A percentile compares a stretch with the other conserved stretches of the same genome.
Evolutionary conservation across 2,888 invertebrate species (phyloP).

Genomic region (Volucella bombylans): DNA sequence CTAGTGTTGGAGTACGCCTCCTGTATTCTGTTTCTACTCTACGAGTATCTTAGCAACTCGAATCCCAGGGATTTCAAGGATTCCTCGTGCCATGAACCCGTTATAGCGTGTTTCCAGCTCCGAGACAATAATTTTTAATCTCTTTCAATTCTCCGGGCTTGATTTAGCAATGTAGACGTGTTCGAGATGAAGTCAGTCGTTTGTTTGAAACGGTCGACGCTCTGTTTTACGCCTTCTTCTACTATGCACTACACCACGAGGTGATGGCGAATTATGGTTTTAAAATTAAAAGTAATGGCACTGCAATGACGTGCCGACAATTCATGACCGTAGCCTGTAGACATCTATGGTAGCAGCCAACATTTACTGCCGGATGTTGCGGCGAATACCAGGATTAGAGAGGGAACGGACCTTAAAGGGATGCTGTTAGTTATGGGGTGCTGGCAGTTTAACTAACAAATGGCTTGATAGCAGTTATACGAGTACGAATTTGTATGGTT

Average conservation of each 20-base stretch:
- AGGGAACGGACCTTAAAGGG: slow-evolving; percentile 13
- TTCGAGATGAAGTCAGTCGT: slow-evolving; percentile 19
- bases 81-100: slow-evolving; percentile 13
- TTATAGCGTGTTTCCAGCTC: not conserved
- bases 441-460: slow-evolving; percentile 58
- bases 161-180: slow-evolving; percentile 24
- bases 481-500: not conserved
- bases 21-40: slow-evolving; percentile 8
- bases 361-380: slow-evolving; percentile 32
- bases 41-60: not conserved
- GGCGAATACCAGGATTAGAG: slow-evolving; percentile 34
- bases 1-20: not conserved
- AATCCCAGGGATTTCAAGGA: slow-evolving; percentile 29
- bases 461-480: slow-evolving; percentile 27
- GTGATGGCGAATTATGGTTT: slow-evolving; percentile 59
- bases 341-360: slow-evolving; percentile 14
- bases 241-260: not conserved
- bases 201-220: slow-evolving; percentile 15
- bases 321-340: slow-evolving; percentile 56
- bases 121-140: slow-evolving; percentile 63
- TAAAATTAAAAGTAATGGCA: slow-evolving; percentile 69
- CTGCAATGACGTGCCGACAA: slow-evolving; percentile 71
- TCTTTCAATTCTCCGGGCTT: slow-evolving; percentile 64
- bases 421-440: slow-evolving; percentile 31
- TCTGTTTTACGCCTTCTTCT: slow-evolving; percentile 31